Evolutionary conservation across 2,888 invertebrate genomes (phyloP), one percentile per base, ranked within the genome.

Genomic region (Limnephilus rhombicus): DNA sequence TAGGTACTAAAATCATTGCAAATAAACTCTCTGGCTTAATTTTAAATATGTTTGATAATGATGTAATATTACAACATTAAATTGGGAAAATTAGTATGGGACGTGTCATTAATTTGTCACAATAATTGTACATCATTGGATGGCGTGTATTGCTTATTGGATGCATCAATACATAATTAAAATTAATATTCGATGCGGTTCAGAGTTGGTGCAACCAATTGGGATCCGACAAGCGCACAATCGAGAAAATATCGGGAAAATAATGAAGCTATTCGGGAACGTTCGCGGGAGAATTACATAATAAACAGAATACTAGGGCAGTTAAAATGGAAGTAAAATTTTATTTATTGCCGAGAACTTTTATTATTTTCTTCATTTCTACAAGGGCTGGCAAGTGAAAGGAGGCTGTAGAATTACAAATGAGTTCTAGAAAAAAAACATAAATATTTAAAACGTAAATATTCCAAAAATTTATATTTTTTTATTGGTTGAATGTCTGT

Each of bases 241-340:
- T 49, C 29, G 82, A n/a, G 82, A 82, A 45, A 45, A 49, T 90
- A 45, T n/a, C 31, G 68, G 24, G 68, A 24, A 68, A 24, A n/a
- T n/a, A 37, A 90, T 90, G 29, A 45, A 82, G 90, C 82, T 31
- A 82, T 45, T 81, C 90, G 31, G 82, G 18, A 49, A 45, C 68
- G n/a, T 68, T 68, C 68, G 80, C 41, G 29, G 37, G 13, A 80
- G 37, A 41, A 53, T 87, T 37, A 37, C 68, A 49, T 34, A 89
- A 89, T 89, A 89, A 89, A 89, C 88, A 80, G 80, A 89, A 89
- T 80, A 80, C 80, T 89, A 89, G 80, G 13, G 41, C 68, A n/a
- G 37, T 89, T 37, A 89, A 80, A 80, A 80, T 41, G 80, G 88
- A 80, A 89, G 80, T 37, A 12, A 89, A 89, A 80, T 89, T 68